Conservation (phyloP, 37 sponge, comb jelly and placozoan genomes). For the Eunapius fragilis region DNA sequence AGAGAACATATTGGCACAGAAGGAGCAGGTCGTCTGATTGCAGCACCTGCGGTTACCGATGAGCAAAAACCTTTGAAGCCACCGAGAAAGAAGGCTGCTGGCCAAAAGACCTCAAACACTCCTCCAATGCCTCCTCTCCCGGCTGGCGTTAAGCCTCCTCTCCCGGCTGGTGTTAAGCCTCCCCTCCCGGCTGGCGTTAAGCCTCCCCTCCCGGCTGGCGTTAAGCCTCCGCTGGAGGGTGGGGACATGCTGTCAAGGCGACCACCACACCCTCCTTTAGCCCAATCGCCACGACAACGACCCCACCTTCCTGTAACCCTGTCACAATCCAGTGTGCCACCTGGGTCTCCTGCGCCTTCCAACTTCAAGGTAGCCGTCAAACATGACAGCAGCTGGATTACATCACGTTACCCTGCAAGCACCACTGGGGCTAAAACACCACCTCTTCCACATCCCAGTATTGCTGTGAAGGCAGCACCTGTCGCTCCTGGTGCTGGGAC, state of each 20-base stretch:
- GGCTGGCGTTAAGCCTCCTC: not conserved
- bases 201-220: not conserved
- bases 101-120: not conserved
- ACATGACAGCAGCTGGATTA: not conserved
- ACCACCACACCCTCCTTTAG: not conserved
- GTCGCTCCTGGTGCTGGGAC: not conserved
- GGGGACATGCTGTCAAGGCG: not conserved
- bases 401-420: not conserved
- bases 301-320: not conserved
- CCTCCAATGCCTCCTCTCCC: not conserved
- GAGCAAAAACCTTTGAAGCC: not conserved
- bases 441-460: not conserved
- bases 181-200: not conserved
- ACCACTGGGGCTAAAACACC: not conserved
- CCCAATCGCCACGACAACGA: not conserved
- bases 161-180: not conserved
- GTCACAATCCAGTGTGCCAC: not conserved
- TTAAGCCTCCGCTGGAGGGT: not conserved
- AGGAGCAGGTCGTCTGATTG: no score
- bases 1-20: not conserved
- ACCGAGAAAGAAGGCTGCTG: not conserved
- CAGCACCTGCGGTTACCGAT: not conserved
- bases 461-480: not conserved
- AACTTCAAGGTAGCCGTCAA: no score
- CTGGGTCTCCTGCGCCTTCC: no score